Evolutionary conservation across 2,888 invertebrate species (phyloP).

Genomic region (Minunthozetes semirufus): DNA sequence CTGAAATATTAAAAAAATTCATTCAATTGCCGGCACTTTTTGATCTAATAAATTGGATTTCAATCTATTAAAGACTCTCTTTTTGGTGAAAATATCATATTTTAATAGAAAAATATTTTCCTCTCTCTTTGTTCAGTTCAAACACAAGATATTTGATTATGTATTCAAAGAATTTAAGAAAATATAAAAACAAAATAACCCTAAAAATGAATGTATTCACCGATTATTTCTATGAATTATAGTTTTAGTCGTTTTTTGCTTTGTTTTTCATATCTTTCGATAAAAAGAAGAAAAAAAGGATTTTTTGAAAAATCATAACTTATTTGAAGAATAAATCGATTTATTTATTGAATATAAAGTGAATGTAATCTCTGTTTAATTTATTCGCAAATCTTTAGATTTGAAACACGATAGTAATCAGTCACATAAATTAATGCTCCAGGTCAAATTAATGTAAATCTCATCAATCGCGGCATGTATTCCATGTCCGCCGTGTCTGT

Average conservation of each 20-base stretch:
- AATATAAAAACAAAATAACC: neutral
- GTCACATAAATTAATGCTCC: conserved; percentile 16
- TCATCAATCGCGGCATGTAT: conserved; percentile 18
- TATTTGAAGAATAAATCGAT: too few species aligned
- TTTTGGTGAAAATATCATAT: neutral
- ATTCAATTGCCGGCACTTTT: neutral
- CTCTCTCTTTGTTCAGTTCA: too few species aligned
- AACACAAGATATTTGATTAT: too few species aligned
- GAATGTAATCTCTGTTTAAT: conserved; percentile 21
- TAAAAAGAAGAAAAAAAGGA: too few species aligned
- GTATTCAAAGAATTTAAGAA: neutral
- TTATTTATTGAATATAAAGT: conserved; percentile 4
- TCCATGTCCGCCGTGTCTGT: conserved; percentile 6
- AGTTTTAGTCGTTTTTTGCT: neutral
- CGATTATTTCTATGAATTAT: neutral
- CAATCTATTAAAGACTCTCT: neutral
- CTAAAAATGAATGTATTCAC: neutral
- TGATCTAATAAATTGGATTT: neutral
- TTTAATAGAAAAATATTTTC: neutral
- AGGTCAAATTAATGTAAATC: conserved; percentile 18
- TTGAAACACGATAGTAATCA: conserved; percentile 23
- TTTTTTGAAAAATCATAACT: too few species aligned
- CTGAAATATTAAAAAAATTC: neutral
- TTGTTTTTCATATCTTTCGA: too few species aligned
- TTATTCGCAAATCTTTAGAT: conserved; percentile 11